Conservation (phyloP, 2,888 invertebrate species). For the Eulithis testata region DNA sequence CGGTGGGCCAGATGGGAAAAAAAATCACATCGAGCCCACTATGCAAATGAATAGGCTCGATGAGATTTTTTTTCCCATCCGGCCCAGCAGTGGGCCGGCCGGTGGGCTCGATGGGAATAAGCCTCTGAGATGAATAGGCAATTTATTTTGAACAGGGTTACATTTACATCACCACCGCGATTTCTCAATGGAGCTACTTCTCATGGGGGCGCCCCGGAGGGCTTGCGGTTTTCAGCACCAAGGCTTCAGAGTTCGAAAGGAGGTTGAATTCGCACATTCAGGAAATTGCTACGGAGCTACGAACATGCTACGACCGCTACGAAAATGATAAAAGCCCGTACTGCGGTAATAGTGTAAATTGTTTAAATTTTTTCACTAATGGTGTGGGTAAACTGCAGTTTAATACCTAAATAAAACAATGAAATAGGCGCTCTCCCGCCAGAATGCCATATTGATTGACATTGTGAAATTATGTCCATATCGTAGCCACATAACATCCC, state of each 20-base stretch:
- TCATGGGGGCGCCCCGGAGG: constrained; percentile 54
- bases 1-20: too few relatives aligned
- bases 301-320: constrained; percentile 14
- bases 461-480: too few relatives aligned
- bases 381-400: too few relatives aligned
- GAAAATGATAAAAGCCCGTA: neutral
- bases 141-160: constrained; percentile 14
- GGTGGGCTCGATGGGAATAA: too few relatives aligned
- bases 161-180: constrained; percentile 10
- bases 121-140: constrained; percentile 15
- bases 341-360: neutral
- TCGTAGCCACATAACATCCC: too few relatives aligned
- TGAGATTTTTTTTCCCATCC: too few relatives aligned
- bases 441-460: too few relatives aligned
- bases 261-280: constrained; percentile 34
- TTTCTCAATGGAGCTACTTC: constrained; percentile 26
- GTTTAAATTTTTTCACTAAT: neutral
- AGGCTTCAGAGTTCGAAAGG: constrained; percentile 45
- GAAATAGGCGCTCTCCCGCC: too few relatives aligned
- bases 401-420: too few relatives aligned
- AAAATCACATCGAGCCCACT: too few relatives aligned
- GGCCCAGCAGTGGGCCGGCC: too few relatives aligned
- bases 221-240: constrained; percentile 59
- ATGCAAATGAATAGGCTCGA: too few relatives aligned
- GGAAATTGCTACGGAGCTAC: constrained; percentile 30